phyloP scores from a whole-genome alignment of 2,113 vertebrate species.

The Monopterus albus region DNA sequence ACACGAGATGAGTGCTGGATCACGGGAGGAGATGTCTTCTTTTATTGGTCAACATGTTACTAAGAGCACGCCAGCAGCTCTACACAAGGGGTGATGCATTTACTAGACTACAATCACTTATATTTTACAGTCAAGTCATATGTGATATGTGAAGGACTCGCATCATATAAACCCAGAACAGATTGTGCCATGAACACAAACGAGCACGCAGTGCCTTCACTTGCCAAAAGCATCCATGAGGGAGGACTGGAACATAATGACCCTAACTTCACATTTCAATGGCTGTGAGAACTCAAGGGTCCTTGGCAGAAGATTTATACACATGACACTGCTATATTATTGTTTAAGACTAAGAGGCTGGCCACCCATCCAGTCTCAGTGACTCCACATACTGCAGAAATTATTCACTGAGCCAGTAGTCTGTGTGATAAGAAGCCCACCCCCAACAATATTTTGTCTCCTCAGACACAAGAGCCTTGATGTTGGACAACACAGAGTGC shows the following conservation, averaged over 20 bases:
- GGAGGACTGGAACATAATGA: background rate
- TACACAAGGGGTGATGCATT: background rate
- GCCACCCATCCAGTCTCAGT: too few relatives aligned
- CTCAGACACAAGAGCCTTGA: too few relatives aligned
- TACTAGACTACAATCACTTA: background rate
- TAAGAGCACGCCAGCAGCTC: background rate
- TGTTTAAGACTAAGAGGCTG: too few relatives aligned
- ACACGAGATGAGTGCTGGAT: background rate
- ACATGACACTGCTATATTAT: too few relatives aligned
- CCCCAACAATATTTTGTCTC: too few relatives aligned
- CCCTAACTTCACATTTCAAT: background rate
- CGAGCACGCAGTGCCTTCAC: background rate
- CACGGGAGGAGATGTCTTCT: too few relatives aligned
- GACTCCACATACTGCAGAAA: too few relatives aligned
- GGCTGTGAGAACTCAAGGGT: too few relatives aligned
- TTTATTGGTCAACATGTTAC: background rate
- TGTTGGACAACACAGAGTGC: too few relatives aligned
- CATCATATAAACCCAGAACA: background rate
- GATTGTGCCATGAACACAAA: conserved; percentile 2
- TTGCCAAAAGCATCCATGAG: background rate
- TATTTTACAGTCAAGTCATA: background rate
- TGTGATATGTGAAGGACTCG: background rate
- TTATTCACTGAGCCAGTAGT: too few relatives aligned
- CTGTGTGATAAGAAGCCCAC: too few relatives aligned
- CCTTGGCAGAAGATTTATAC: too few relatives aligned